Percentiles rank a stretch among this genome's conserved stretches.
These are phyloP conservation scores for Ibycter americanus DNA, from an alignment of 2,797 vertebrate genomes.

Conservation along the genomic window DNA sequence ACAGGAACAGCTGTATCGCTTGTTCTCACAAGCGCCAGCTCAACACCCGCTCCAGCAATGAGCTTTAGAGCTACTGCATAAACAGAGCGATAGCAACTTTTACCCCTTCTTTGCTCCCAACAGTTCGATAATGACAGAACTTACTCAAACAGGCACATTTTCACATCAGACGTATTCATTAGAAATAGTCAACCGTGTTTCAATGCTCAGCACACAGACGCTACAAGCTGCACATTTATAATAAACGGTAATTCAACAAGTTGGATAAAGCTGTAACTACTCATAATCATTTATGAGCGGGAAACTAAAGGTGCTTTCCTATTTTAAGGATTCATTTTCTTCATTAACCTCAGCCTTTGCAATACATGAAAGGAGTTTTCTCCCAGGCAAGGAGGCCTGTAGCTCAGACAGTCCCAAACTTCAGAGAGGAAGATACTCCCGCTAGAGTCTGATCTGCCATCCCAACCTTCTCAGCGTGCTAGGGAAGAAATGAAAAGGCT, in stretches of 20 bases:
- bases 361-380: background rate
- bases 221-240: background rate
- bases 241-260: background rate
- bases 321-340: background rate
- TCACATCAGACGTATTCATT: background rate
- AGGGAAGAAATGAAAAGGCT: background rate
- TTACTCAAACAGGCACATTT: background rate
- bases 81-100: background rate
- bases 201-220: background rate
- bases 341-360: background rate
- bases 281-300: background rate
- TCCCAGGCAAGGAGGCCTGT: background rate
- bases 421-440: background rate
- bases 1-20: background rate
- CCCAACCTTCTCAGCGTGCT: background rate
- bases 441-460: background rate
- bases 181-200: background rate
- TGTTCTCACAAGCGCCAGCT: background rate
- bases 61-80: background rate
- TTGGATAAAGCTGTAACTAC: background rate
- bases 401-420: background rate
- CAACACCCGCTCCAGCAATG: fast-evolving
- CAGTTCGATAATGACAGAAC: background rate
- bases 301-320: background rate
- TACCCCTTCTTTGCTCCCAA: background rate